Evolutionary conservation across 2,888 invertebrate genomes (phyloP).

Genomic region (Tiliacea aurago): DNA sequence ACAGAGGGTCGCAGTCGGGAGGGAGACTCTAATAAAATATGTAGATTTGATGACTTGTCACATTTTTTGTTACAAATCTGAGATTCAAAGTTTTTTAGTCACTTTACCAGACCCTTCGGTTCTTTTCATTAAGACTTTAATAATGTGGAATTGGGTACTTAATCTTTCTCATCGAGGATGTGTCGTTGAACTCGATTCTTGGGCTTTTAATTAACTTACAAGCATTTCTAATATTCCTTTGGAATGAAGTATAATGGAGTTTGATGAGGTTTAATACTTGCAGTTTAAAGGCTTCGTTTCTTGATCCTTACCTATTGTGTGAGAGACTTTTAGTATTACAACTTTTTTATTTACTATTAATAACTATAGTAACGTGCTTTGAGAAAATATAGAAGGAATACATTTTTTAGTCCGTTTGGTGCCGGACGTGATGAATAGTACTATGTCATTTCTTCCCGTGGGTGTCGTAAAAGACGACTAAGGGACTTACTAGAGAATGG

Average conservation of each 20-base stretch:
- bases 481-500: no score
- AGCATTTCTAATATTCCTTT: slow-evolving; percentile 51
- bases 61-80: slow-evolving; percentile 90
- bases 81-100: slow-evolving; percentile 88
- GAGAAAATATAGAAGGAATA: not conserved
- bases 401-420: no score
- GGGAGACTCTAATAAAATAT: slow-evolving; percentile 90
- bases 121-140: slow-evolving; percentile 79
- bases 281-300: slow-evolving; percentile 27
- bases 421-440: no score
- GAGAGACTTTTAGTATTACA: not conserved
- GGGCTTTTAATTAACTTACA: slow-evolving; percentile 56
- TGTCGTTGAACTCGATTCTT: slow-evolving; percentile 55
- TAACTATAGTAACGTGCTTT: no score
- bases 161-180: slow-evolving; percentile 59
- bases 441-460: no score
- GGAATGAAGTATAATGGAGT: slow-evolving; percentile 37
- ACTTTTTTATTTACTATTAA: not conserved
- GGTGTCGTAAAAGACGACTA: no score
- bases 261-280: slow-evolving; percentile 32
- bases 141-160: slow-evolving; percentile 71
- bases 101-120: slow-evolving; percentile 75
- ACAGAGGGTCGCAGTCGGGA: slow-evolving; percentile 87
- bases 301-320: not conserved
- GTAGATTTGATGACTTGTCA: slow-evolving; percentile 91